A percentile compares a stretch with the other conserved stretches of the same genome.
These are phyloP conservation scores for Watsonalla cultraria DNA, from an alignment of 2,888 invertebrate genomes.

Conservation along the genomic window DNA sequence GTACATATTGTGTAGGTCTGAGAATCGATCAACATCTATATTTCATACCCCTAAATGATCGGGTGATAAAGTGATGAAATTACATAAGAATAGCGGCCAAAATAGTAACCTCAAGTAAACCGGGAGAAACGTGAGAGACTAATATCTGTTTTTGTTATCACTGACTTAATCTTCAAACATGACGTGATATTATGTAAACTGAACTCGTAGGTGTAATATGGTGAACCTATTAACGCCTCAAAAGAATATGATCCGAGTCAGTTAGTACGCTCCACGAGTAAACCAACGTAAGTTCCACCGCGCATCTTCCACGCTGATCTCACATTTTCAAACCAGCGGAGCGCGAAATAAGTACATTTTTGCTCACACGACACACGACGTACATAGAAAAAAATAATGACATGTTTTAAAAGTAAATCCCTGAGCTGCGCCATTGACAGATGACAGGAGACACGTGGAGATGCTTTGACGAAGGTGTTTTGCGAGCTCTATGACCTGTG, in stretches of 20 bases:
- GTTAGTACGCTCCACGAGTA: not conserved
- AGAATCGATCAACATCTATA: too few relatives aligned
- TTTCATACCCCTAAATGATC: too few relatives aligned
- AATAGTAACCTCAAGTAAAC: too few relatives aligned
- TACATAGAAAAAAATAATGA: conserved; percentile 64
- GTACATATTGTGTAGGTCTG: too few relatives aligned
- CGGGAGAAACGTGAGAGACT: too few relatives aligned
- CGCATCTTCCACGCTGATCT: conserved; percentile 56
- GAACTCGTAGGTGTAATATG: not conserved
- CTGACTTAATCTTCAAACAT: too few relatives aligned
- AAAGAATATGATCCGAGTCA: not conserved
- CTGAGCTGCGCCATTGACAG: conserved; percentile 46
- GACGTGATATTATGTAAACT: too few relatives aligned
- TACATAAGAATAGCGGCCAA: too few relatives aligned
- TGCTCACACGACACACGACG: conserved; percentile 68
- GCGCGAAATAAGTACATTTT: conserved; percentile 79
- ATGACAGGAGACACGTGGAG: conserved; percentile 26
- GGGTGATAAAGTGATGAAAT: too few relatives aligned
- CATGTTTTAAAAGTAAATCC: conserved; percentile 71
- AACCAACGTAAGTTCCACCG: conserved; percentile 1
- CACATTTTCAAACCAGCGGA: conserved; percentile 77
- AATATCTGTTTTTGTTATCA: too few relatives aligned
- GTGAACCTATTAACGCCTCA: not conserved
- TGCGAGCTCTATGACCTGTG: not conserved
- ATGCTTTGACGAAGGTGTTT: conserved; percentile 1